A percentile compares a stretch with the other conserved stretches of the same genome.
Conservation (phyloP, 2,888 invertebrate genomes). For the Drosophila multiciliata region DNA sequence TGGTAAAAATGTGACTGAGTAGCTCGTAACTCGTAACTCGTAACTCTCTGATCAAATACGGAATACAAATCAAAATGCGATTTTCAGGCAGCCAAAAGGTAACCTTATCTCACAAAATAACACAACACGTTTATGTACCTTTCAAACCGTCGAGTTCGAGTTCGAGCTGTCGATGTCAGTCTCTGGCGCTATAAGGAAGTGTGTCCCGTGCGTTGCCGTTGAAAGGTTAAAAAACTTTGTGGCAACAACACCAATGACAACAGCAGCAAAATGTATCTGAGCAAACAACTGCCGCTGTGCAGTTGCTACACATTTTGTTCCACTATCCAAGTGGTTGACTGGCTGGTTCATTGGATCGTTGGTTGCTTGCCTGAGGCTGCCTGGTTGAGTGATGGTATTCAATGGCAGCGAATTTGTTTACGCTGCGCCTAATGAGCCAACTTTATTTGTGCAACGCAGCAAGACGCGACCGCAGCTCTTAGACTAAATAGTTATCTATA, state of each 20-base stretch:
- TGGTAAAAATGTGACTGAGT: constrained; percentile 54
- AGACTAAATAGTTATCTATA: constrained; percentile 12
- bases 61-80: constrained; percentile 84
- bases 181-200: constrained; percentile 59
- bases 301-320: constrained; percentile 62
- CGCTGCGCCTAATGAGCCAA: constrained; percentile 75
- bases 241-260: constrained; percentile 44
- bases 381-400: constrained; percentile 29
- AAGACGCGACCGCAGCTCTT: constrained; percentile 53
- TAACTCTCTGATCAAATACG: constrained; percentile 76
- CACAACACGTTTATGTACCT: constrained; percentile 59
- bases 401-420: constrained; percentile 68
- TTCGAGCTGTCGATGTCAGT: constrained; percentile 21
- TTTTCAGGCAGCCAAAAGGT: constrained; percentile 72
- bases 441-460: constrained; percentile 60
- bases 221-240: constrained; percentile 76
- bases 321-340: constrained; percentile 44
- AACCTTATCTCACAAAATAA: constrained; percentile 52
- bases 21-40: constrained; percentile 37
- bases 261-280: constrained; percentile 74
- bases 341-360: constrained; percentile 27
- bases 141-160: constrained; percentile 12
- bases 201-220: constrained; percentile 15
- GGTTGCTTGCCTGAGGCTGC: constrained; percentile 27
- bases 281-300: constrained; percentile 65